These are phyloP conservation scores for Pseudomyrmex sp. DNA, from an alignment of 1,140 invertebrate species.

Conservation along the genomic window DNA sequence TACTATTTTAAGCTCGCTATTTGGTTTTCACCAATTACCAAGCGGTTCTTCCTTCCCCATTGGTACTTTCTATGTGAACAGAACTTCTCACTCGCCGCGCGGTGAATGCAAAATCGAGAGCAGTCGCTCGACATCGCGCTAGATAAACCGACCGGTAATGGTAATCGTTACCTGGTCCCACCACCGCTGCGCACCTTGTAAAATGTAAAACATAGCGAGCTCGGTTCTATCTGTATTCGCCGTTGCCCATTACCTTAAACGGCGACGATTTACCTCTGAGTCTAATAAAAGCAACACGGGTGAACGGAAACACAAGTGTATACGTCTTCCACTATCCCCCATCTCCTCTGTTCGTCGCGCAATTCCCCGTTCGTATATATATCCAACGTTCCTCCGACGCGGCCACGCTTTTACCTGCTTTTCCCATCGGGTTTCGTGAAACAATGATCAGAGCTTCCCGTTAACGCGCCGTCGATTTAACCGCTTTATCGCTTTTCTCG, in stretches of 20 bases:
- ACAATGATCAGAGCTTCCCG: conserved; percentile 58
- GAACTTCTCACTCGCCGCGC: not conserved
- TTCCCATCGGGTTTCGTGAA: conserved; percentile 43
- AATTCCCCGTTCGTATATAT: not conserved
- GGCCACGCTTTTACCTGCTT: conserved; percentile 39
- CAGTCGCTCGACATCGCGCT: conserved; percentile 11
- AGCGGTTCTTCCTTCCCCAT: not conserved
- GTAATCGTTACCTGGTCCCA: not conserved
- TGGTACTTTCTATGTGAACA: not conserved
- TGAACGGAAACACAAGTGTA: conserved; percentile 38
- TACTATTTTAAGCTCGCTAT: conserved; percentile 60
- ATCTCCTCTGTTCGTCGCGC: not conserved
- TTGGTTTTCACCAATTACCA: conserved; percentile 60
- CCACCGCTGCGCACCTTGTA: not conserved
- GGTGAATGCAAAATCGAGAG: conserved; percentile 42
- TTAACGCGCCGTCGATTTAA: conserved; percentile 61
- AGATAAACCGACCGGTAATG: conserved; percentile 53
- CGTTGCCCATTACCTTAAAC: conserved; percentile 63
- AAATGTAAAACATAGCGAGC: conserved; percentile 30
- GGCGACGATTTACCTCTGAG: conserved; percentile 62
- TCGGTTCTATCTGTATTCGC: conserved; percentile 17
- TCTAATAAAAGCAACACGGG: conserved; percentile 51
- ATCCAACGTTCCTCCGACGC: conserved; percentile 29
- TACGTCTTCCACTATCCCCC: conserved; percentile 37
- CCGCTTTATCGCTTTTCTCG: conserved; percentile 48